Evolutionary conservation across 2,113 vertebrate genomes (phyloP).

Genomic region (Grammatotria lemairii): DNA sequence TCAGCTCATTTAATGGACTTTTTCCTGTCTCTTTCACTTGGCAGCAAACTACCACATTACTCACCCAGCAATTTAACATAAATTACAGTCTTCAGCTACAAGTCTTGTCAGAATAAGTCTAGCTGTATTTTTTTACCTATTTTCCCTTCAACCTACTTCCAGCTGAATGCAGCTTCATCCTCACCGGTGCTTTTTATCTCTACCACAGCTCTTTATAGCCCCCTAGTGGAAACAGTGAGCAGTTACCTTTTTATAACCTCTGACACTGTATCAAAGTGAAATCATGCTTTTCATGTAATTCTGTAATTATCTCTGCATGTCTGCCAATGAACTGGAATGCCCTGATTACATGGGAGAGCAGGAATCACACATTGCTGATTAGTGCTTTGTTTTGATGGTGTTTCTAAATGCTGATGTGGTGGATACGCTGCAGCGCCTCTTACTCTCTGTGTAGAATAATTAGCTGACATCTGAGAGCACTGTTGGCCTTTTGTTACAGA

Average conservation of each 20-base stretch:
- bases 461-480: background rate
- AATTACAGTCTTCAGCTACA: background rate
- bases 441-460: background rate
- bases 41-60: fast-evolving
- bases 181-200: background rate
- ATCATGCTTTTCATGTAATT: background rate
- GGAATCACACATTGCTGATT: background rate
- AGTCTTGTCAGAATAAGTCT: background rate
- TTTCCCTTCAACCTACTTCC: fast-evolving
- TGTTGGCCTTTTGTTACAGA: background rate
- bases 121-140: background rate
- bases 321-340: background rate
- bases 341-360: background rate
- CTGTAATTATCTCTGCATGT: background rate
- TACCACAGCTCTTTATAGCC: background rate
- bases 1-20: background rate
- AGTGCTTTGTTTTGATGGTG: background rate
- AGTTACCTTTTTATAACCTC: background rate
- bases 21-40: background rate
- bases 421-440: background rate
- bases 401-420: background rate
- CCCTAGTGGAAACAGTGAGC: background rate
- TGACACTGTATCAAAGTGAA: background rate
- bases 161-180: background rate
- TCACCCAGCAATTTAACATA: fast-evolving